Base-by-base conservation (phyloP, 2,113 vertebrate species). In the Fulica atra region DNA sequence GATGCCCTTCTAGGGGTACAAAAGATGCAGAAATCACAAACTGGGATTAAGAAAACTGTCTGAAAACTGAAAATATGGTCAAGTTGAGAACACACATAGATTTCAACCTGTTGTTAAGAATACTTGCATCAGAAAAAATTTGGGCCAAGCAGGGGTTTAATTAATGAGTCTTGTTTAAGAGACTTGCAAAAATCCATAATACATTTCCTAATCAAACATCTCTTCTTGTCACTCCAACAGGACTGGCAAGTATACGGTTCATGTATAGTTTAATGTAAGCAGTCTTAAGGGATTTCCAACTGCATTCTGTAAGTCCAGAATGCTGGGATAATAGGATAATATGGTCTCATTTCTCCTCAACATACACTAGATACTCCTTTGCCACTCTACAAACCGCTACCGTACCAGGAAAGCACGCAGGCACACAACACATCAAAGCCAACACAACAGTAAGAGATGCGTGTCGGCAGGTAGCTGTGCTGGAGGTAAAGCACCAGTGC, bases 1-100 rank as follows among this genome's bases (percentile, higher is more conserved):
- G 0, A 4, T 64, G 16, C 4, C 33, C 16, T 80, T 73, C 33
- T 70, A 59, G n/a, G 2, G 2, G 33, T 65, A 56, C 6, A 81
- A 66, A 81, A 24, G 24, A 81, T n/a, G 28, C 13, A 78, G 17
- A 93, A 91, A 73, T 69, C n/a, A 88, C 29, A 74, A 93, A 61
- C 1, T 12, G 11, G 20, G 9, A n/a, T 84, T 74, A 69, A 84
- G 79, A 74, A 73, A 82, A 74, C 48, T 13, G 4, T 17, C 48
- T 16, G 7, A 86, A 76, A 64, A 10, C 21, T 88, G 42, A 3
- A 68, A 89, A 77, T 44, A 60, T 13, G 76, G 25, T 25, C 33
- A 81, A 80, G 51, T 73, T 60, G n/a, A 71, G 50, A 79, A 44
- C 5, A 48, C 8, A 42, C 6, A 16, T 6, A 7, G 11, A 48